Evolutionary conservation across 37 sponge, comb jelly and placozoan species (phyloP).

Genomic region (Ephydatia muelleri): DNA sequence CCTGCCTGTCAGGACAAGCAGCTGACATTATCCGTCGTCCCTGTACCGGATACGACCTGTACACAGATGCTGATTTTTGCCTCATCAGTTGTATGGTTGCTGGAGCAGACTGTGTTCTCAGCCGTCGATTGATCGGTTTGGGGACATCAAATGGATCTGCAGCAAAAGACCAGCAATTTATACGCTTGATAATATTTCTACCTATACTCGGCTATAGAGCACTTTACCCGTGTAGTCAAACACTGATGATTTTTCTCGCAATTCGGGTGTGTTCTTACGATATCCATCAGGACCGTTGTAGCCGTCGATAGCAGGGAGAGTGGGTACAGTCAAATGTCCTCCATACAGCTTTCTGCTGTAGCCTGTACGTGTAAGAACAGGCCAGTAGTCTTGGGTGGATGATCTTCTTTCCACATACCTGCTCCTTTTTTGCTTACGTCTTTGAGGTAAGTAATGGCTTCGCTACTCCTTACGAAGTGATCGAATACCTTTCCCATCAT

Average conservation of each 20-base stretch:
- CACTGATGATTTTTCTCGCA: constrained; percentile 52
- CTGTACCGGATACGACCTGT: constrained; percentile 7
- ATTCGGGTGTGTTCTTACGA: constrained; percentile 73
- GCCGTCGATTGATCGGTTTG: constrained; percentile 17
- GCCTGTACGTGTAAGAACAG: constrained; percentile 44
- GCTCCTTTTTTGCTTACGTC: constrained; percentile 37
- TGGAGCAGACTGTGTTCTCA: constrained; percentile 46
- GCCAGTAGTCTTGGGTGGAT: too few relatives aligned
- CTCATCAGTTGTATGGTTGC: constrained; percentile 50
- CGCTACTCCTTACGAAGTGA: constrained; percentile 28
- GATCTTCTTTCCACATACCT: too few relatives aligned
- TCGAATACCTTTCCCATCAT: constrained; percentile 61
- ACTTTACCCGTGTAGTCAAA: constrained; percentile 77
- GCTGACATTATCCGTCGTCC: constrained; percentile 14
- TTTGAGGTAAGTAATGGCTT: constrained; percentile 27
- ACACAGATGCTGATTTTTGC: constrained; percentile 37
- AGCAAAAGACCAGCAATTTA: too few relatives aligned
- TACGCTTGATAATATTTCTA: too few relatives aligned
- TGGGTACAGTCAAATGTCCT: constrained; percentile 66
- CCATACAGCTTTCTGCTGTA: constrained; percentile 61
- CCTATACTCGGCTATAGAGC: too few relatives aligned
- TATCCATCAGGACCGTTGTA: constrained; percentile 78
- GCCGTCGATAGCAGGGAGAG: constrained; percentile 37
- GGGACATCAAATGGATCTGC: constrained; percentile 62
- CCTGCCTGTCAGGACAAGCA: neutral